Evolutionary conservation across 2,797 vertebrate genomes (phyloP).

Genomic region (Anisognathus igniventris): DNA sequence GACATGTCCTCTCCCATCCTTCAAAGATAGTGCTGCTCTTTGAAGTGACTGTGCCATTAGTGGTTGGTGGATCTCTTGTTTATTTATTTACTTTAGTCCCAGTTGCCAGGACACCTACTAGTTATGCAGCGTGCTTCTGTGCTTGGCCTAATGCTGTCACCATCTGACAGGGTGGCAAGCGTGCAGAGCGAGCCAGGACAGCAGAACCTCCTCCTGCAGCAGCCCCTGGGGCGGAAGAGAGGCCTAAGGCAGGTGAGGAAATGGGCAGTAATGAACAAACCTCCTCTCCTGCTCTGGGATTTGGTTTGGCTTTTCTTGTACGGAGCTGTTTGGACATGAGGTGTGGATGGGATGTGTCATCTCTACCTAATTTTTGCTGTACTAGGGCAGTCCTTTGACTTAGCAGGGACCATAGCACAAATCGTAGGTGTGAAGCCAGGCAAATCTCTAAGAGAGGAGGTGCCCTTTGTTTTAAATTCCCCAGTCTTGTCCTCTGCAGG

Average conservation of each 20-base stretch:
- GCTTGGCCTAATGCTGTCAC: slow-evolving; percentile 59
- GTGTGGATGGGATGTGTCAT: neutral
- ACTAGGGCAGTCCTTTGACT: neutral
- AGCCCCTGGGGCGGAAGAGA: slow-evolving; percentile 91
- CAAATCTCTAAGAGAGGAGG: neutral
- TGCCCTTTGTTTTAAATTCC: neutral
- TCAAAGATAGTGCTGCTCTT: slow-evolving; percentile 77
- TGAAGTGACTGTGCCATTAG: slow-evolving; percentile 73
- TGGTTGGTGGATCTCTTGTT: slow-evolving; percentile 11
- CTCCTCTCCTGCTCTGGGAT: neutral
- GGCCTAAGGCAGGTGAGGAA: slow-evolving; percentile 90
- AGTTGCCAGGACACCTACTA: slow-evolving; percentile 12
- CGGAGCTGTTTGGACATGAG: neutral
- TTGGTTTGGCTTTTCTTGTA: neutral
- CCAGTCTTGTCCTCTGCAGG: neutral
- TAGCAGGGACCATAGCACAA: neutral
- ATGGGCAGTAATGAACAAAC: neutral
- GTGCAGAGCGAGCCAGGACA: slow-evolving; percentile 98
- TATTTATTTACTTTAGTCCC: slow-evolving; percentile 20
- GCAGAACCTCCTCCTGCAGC: slow-evolving; percentile 92
- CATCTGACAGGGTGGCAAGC: slow-evolving; percentile 90
- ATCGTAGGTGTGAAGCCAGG: neutral
- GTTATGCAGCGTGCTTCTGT: neutral
- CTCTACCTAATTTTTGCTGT: neutral
- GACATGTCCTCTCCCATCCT: slow-evolving; percentile 62